Percentiles rank a stretch among this genome's conserved stretches.
phyloP scores from a whole-genome alignment of 2,797 vertebrate species.

The Lithobates pipiens region DNA sequence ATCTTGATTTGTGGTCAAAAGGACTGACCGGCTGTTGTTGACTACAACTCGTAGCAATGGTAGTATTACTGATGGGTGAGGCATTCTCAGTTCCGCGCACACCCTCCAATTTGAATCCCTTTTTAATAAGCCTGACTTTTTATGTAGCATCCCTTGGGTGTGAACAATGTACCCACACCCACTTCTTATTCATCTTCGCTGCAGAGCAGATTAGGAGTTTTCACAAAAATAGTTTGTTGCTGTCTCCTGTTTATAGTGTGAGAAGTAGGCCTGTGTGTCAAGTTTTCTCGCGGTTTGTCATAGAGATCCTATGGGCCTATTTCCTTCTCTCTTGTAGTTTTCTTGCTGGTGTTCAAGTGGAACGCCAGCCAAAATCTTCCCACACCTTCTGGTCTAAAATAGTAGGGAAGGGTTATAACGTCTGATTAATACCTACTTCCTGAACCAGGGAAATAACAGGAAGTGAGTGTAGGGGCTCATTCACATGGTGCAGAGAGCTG shows the following conservation, averaged over 20 bases:
- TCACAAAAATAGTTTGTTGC: constrained; percentile 30
- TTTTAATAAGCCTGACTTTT: constrained; percentile 35
- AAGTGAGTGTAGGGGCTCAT: too few species aligned
- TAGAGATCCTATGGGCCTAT: background rate
- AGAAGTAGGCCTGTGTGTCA: constrained; percentile 19
- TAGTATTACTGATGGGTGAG: constrained; percentile 23
- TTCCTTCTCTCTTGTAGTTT: background rate
- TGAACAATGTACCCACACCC: constrained; percentile 32
- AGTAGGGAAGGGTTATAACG: too few species aligned
- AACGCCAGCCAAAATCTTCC: too few species aligned
- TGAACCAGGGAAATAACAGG: too few species aligned
- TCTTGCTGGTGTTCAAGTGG: background rate
- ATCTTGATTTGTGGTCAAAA: background rate
- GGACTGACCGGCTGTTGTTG: constrained; percentile 1
- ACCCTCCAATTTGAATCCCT: constrained; percentile 46
- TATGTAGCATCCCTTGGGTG: constrained; percentile 50
- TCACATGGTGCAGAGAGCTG: too few species aligned
- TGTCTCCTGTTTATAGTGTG: background rate
- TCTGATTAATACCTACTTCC: too few species aligned
- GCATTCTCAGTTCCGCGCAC: constrained; percentile 11
- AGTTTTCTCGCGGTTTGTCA: background rate
- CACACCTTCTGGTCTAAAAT: too few species aligned
- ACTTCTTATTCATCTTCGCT: constrained; percentile 8
- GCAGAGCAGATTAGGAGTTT: constrained; percentile 8
- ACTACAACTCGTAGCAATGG: background rate